A percentile compares a stretch with the other conserved stretches of the same genome.
Evolutionary conservation across 2,113 vertebrate genomes (phyloP).

Genomic region (Anhinga anhinga): DNA sequence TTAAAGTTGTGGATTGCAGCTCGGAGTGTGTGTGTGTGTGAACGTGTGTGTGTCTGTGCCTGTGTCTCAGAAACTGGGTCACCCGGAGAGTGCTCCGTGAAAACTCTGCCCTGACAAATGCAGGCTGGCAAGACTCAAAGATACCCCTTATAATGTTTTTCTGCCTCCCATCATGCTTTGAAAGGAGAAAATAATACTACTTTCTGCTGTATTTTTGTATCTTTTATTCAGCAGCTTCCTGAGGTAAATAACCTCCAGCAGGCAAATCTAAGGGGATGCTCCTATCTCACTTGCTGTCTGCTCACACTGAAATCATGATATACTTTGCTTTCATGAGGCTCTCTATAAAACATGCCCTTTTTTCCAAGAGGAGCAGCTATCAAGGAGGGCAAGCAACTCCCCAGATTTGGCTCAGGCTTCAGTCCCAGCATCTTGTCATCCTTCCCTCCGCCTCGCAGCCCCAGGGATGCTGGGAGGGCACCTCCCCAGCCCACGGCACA

Average conservation of each 20-base stretch:
- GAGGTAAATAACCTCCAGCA: slow-evolving; percentile 60
- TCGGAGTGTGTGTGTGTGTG: not conserved
- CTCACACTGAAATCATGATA: not conserved
- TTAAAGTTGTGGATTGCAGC: slow-evolving; percentile 71
- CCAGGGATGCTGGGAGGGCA: not conserved
- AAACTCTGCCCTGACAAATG: slow-evolving; percentile 45
- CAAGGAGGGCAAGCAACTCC: not conserved
- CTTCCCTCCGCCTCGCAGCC: not conserved
- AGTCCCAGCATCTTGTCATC: not conserved
- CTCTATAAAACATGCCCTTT: slow-evolving; percentile 15
- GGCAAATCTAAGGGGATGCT: slow-evolving; percentile 34
- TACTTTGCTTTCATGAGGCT: slow-evolving; percentile 24
- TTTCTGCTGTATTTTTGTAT: not conserved
- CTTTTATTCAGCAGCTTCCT: slow-evolving; percentile 57
- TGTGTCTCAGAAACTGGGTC: slow-evolving; percentile 70
- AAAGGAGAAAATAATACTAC: slow-evolving; percentile 11
- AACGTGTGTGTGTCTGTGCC: not conserved
- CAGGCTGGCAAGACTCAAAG: not conserved
- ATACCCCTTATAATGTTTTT: not conserved
- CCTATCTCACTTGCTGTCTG: not conserved
- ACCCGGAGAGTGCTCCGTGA: slow-evolving; percentile 17
- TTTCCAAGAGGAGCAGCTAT: not conserved
- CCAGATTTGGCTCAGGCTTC: not conserved
- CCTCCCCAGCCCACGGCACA: not conserved
- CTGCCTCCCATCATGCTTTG: slow-evolving; percentile 24